Percentiles rank a stretch among this genome's conserved stretches.
Evolutionary conservation across 2,113 vertebrate genomes (phyloP).

Genomic region (Corvus cornix): DNA sequence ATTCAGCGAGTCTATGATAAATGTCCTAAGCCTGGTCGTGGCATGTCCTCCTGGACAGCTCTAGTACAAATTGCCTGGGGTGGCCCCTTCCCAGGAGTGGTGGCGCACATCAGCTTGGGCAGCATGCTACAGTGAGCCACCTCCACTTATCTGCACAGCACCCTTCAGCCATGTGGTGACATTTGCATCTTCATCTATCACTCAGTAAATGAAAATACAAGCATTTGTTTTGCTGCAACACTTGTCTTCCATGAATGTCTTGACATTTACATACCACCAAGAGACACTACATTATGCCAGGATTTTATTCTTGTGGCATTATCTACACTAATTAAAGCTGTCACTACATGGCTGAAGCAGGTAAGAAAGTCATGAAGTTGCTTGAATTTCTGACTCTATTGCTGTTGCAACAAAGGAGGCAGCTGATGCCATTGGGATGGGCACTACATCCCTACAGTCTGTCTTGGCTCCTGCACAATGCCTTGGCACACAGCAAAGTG

Average conservation of each 20-base stretch:
- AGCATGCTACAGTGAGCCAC: not conserved
- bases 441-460: accelerated
- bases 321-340: constrained; percentile 41
- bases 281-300: not conserved
- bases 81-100: accelerated
- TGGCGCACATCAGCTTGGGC: not conserved
- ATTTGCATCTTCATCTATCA: constrained; percentile 31
- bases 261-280: constrained; percentile 49
- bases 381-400: not conserved
- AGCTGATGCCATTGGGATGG: not conserved
- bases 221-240: constrained; percentile 11
- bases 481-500: not conserved
- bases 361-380: not conserved
- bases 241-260: constrained; percentile 21
- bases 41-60: not conserved
- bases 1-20: not conserved
- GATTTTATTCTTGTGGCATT: constrained; percentile 47
- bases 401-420: not conserved
- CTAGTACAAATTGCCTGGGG: accelerated
- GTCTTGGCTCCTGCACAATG: accelerated
- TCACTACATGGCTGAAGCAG: not conserved
- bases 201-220: not conserved
- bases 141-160: not conserved
- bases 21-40: not conserved
- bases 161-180: constrained; percentile 26